These are phyloP conservation scores for Archegozetes longisetosus DNA, from an alignment of 1,140 invertebrate genomes.

Conservation along the genomic window DNA sequence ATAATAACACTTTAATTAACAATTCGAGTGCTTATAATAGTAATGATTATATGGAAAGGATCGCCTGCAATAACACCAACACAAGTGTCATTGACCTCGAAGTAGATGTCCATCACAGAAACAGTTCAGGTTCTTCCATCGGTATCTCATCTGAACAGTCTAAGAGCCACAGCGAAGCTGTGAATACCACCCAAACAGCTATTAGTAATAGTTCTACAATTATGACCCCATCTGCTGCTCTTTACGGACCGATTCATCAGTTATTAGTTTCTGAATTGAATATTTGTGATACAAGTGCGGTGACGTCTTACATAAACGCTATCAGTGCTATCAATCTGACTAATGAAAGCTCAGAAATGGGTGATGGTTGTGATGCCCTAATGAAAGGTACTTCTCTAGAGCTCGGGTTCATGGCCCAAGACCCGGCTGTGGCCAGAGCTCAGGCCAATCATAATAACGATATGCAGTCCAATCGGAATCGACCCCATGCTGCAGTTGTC, in stretches of 20 bases:
- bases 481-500: background rate
- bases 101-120: conserved; percentile 64
- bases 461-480: background rate
- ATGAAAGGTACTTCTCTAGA: conserved; percentile 23
- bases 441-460: background rate
- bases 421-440: conserved; percentile 16
- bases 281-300: background rate
- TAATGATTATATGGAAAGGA: background rate
- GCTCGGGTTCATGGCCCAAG: conserved; percentile 24
- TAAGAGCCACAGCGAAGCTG: conserved; percentile 6
- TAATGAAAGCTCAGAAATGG: background rate
- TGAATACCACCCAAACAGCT: background rate
- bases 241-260: background rate
- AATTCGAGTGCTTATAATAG: too few species aligned
- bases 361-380: conserved; percentile 18
- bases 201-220: background rate
- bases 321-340: background rate
- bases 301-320: background rate
- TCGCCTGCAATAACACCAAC: conserved; percentile 36
- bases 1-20: too few species aligned
- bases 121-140: conserved; percentile 48
- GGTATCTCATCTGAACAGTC: conserved; percentile 9
- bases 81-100: conserved; percentile 38
- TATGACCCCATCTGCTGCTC: background rate
- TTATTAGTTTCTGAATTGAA: background rate